Conservation (phyloP, 2,113 vertebrate genomes). For the Nansenia antarctica region DNA sequence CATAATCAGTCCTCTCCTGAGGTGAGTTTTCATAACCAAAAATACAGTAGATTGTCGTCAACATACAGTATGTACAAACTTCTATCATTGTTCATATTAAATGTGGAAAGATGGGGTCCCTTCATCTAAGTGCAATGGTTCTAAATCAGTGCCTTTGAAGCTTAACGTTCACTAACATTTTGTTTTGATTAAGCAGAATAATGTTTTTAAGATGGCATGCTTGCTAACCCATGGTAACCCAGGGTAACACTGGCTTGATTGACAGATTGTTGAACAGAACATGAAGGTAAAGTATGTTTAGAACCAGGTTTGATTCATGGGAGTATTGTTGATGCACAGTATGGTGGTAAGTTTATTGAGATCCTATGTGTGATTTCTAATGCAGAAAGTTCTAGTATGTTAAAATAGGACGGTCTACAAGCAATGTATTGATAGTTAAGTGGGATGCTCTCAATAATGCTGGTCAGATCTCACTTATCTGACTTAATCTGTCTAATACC, state of each 20-base stretch:
- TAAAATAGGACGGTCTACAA: neutral
- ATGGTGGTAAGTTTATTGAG: neutral
- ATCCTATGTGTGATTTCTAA: neutral
- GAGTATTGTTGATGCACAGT: neutral
- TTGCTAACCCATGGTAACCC: neutral
- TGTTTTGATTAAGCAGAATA: neutral
- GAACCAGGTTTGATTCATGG: neutral
- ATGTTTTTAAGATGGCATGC: neutral
- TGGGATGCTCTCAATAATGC: neutral
- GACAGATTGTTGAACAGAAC: slow-evolving; percentile 5
- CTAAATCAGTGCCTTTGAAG: slow-evolving; percentile 43
- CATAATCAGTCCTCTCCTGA: too few species aligned
- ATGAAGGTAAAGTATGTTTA: slow-evolving; percentile 2
- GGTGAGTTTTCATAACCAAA: too few species aligned
- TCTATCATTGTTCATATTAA: neutral
- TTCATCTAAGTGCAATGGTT: slow-evolving; percentile 34
- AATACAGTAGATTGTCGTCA: too few species aligned
- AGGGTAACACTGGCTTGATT: slow-evolving; percentile 18
- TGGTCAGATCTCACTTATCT: neutral
- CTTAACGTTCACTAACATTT: neutral
- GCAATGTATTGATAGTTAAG: neutral
- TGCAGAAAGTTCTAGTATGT: neutral
- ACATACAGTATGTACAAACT: too few species aligned
- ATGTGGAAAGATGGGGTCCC: neutral
- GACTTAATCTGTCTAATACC: neutral